Conservation (phyloP, 2,113 vertebrate genomes). For the Tretioscincus oriximinensis region DNA sequence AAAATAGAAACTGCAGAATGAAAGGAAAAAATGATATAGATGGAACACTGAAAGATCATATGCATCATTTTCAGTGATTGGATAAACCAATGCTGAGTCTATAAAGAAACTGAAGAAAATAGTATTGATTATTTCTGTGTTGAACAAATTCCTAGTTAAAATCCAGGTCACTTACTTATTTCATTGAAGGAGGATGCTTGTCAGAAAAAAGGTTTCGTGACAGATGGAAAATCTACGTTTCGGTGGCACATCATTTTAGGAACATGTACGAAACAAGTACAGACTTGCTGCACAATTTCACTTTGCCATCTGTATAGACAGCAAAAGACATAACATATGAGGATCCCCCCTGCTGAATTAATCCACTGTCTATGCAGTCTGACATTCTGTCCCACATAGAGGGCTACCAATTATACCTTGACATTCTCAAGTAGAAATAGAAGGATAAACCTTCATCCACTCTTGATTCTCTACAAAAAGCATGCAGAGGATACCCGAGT, state of each 20-base stretch:
- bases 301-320: too few species aligned
- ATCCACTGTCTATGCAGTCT: too few species aligned
- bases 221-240: background rate
- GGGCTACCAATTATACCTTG: too few species aligned
- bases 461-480: too few species aligned
- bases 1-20: conserved; percentile 50
- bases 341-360: too few species aligned
- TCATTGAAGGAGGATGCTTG: background rate
- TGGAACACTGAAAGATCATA: background rate
- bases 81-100: background rate
- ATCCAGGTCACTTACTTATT: background rate
- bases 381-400: too few species aligned
- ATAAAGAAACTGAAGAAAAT: background rate
- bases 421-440: too few species aligned
- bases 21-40: background rate
- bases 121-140: background rate
- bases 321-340: too few species aligned
- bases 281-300: too few species aligned
- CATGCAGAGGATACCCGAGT: too few species aligned
- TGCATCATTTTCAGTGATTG: background rate
- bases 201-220: background rate
- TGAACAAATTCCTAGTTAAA: background rate
- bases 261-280: too few species aligned
- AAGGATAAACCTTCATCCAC: too few species aligned
- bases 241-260: background rate